Percentiles rank a stretch among this genome's conserved stretches.
Evolutionary conservation across 2,888 invertebrate species (phyloP).

Genomic region (Onchidella celtica): DNA sequence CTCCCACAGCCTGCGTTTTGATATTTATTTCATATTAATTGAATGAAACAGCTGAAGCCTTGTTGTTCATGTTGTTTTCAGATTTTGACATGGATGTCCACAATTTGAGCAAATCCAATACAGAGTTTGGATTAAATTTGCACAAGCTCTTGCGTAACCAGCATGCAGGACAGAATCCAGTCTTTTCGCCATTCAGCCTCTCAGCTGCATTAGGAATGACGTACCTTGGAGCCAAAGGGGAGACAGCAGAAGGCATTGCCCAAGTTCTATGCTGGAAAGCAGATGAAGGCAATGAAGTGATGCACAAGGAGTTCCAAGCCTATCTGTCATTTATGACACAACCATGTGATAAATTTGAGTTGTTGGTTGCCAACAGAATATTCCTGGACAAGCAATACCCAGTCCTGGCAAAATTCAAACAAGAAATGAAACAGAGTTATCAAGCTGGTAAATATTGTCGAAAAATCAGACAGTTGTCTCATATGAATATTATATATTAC

Average conservation of each 20-base stretch:
- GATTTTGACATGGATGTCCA: background rate
- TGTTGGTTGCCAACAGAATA: slow-evolving; percentile 71
- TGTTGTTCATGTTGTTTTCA: too few relatives aligned
- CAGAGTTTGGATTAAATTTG: slow-evolving; percentile 51
- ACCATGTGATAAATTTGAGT: slow-evolving; percentile 50
- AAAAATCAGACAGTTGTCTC: background rate
- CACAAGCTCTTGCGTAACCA: slow-evolving; percentile 19
- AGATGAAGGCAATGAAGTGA: background rate
- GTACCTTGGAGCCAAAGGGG: slow-evolving; percentile 76
- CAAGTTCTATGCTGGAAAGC: slow-evolving; percentile 34
- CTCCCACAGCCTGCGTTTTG: too few relatives aligned
- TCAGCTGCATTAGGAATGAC: slow-evolving; percentile 79
- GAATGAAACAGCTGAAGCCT: too few relatives aligned
- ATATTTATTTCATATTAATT: too few relatives aligned
- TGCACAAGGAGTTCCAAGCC: slow-evolving; percentile 22
- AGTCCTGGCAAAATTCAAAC: slow-evolving; percentile 46
- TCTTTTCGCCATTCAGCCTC: slow-evolving; percentile 80
- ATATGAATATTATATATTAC: background rate
- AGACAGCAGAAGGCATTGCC: slow-evolving; percentile 75
- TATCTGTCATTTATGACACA: slow-evolving; percentile 30
- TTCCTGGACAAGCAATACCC: slow-evolving; percentile 60
- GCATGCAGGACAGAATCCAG: slow-evolving; percentile 60
- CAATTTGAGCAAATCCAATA: slow-evolving; percentile 34
- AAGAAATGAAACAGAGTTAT: slow-evolving; percentile 54
- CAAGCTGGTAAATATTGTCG: slow-evolving; percentile 20